phyloP scores from a whole-genome alignment of 92 coral and sea anemone genomes.

The Zoanthus sansibaricus region DNA sequence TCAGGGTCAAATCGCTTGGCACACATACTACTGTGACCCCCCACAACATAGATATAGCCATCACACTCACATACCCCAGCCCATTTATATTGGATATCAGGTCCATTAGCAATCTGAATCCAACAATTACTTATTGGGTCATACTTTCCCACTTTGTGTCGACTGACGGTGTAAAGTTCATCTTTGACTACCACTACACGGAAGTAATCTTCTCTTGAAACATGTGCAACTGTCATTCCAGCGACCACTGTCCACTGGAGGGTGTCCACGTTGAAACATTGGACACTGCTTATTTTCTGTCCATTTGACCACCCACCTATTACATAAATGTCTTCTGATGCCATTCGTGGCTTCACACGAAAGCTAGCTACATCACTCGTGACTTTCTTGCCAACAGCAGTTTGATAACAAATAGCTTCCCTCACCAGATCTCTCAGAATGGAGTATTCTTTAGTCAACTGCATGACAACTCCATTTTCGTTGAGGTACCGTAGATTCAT shows the following conservation, averaged over 20 bases:
- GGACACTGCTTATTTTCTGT: constrained; percentile 98
- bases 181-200: constrained; percentile 95
- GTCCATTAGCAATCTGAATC: constrained; percentile 95
- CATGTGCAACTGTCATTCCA: constrained; percentile 98
- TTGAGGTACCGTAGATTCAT: constrained; percentile 88
- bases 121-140: constrained; percentile 96
- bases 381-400: constrained; percentile 67
- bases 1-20: constrained; percentile 96
- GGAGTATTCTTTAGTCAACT: constrained; percentile 77
- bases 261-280: constrained; percentile 98
- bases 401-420: constrained; percentile 89
- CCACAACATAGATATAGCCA: constrained; percentile 94
- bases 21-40: constrained; percentile 99
- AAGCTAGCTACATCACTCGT: constrained; percentile 75
- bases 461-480: constrained; percentile 71
- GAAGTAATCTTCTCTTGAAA: constrained; percentile 93
- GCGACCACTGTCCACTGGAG: constrained; percentile 94
- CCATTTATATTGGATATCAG: constrained; percentile 99
- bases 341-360: constrained; percentile 98
- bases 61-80: constrained; percentile 96
- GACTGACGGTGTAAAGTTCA: constrained; percentile 97
- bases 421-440: constrained; percentile 89
- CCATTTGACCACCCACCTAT: constrained; percentile 99
- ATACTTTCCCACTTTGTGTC: constrained; percentile 97
- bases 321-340: constrained; percentile 97